Percentiles rank a stretch among this genome's conserved stretches.
Evolutionary conservation across 2,888 invertebrate species (phyloP).

Genomic region (Bembecia ichneumoniformis): DNA sequence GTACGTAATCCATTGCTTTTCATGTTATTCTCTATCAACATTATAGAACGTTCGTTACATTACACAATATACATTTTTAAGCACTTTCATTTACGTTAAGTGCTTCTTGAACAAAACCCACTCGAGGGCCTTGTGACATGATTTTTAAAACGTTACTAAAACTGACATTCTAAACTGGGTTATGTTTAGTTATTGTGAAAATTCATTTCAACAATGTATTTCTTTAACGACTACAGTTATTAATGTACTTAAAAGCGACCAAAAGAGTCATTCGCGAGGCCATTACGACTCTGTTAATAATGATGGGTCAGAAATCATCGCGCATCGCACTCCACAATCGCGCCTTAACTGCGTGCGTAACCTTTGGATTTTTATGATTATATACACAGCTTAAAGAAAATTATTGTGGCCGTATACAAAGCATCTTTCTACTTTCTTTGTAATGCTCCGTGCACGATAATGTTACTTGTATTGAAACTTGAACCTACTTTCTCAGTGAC

Average conservation of each 20-base stretch:
- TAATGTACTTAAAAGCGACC: constrained; percentile 26
- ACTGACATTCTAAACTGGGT: constrained; percentile 6
- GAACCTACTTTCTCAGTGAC: not conserved
- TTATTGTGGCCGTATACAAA: not conserved
- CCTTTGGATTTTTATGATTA: constrained; percentile 26
- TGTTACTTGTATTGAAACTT: not conserved
- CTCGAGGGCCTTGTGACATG: constrained; percentile 33
- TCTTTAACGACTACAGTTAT: constrained; percentile 2
- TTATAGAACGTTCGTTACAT: constrained; percentile 23
- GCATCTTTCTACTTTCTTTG: not conserved
- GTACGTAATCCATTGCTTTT: constrained; percentile 34
- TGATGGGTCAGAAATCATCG: constrained; percentile 35
- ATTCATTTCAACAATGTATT: constrained; percentile 9
- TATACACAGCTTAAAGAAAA: constrained; percentile 4
- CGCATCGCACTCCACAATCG: constrained; percentile 31
- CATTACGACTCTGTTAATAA: constrained; percentile 36
- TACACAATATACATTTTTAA: constrained; percentile 46
- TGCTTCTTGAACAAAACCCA: constrained; percentile 32
- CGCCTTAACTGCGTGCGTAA: constrained; percentile 27
- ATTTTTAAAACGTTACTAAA: constrained; percentile 20
- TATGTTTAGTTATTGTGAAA: constrained; percentile 15
- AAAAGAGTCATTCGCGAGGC: constrained; percentile 31
- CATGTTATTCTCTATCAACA: constrained; percentile 26
- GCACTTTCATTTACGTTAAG: constrained; percentile 53
- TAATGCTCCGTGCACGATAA: not conserved